phyloP scores from a whole-genome alignment of 2,113 vertebrate genomes.

The Pterocles burchelli region DNA sequence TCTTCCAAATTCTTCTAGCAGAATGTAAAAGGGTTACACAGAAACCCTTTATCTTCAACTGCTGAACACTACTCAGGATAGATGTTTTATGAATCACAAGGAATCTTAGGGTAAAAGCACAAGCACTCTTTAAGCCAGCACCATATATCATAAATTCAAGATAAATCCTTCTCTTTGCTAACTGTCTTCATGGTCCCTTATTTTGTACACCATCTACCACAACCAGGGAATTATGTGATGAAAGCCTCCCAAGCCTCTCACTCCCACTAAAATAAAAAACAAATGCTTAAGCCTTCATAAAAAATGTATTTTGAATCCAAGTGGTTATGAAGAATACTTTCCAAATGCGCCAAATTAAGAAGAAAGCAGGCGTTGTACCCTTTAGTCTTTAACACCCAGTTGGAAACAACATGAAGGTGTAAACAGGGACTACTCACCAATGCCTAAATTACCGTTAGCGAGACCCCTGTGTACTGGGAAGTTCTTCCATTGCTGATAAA shows the following conservation, averaged over 20 bases:
- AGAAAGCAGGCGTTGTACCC: neutral
- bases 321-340: neutral
- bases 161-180: neutral
- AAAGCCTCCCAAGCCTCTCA: neutral
- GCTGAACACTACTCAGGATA: neutral
- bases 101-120: neutral
- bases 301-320: neutral
- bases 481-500: constrained; percentile 35
- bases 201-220: neutral
- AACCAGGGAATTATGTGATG: neutral
- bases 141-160: constrained; percentile 36
- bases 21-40: constrained; percentile 13
- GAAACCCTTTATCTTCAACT: neutral
- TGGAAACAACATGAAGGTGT: neutral
- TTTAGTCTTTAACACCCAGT: neutral
- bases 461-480: neutral
- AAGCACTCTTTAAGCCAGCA: constrained; percentile 51
- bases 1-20: neutral
- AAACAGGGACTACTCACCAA: neutral
- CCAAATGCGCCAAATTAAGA: neutral
- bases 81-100: neutral
- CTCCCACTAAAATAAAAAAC: neutral
- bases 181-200: neutral
- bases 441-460: neutral
- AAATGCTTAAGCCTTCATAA: neutral